Evolutionary conservation across 1,140 invertebrate genomes (phyloP).

Genomic region (Philopotamus ludificatus): DNA sequence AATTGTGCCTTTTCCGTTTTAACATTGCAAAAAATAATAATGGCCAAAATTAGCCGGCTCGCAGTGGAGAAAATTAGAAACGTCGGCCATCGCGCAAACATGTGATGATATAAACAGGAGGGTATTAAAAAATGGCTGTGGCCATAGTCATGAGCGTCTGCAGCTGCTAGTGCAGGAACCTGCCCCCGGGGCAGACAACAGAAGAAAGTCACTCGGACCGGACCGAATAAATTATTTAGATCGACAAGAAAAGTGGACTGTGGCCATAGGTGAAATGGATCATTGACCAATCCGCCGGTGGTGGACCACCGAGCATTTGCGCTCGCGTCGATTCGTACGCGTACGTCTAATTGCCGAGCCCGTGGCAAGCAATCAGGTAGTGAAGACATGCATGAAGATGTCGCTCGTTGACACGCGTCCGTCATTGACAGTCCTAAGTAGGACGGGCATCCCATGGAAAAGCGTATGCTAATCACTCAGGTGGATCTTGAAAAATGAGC

Average conservation of each 20-base stretch:
- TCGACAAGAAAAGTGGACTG: slow-evolving; percentile 20
- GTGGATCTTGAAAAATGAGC: too few relatives aligned
- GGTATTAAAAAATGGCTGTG: slow-evolving; percentile 5
- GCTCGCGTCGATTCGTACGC: not conserved
- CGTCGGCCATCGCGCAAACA: not conserved
- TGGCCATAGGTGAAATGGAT: slow-evolving; percentile 24
- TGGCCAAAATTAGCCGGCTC: too few relatives aligned
- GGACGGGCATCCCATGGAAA: too few relatives aligned
- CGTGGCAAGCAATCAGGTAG: too few relatives aligned
- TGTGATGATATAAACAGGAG: not conserved
- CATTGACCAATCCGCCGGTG: slow-evolving; percentile 12
- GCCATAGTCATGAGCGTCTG: not conserved
- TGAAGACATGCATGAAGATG: too few relatives aligned
- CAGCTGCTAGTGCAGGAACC: slow-evolving; percentile 6
- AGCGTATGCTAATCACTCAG: too few relatives aligned
- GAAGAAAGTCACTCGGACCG: slow-evolving; percentile 26
- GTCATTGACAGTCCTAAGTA: too few relatives aligned
- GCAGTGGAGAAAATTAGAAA: not conserved
- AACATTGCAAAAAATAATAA: too few relatives aligned
- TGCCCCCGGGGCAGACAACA: not conserved
- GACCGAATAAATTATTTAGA: slow-evolving; percentile 30
- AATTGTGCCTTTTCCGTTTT: too few relatives aligned
- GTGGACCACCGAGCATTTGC: not conserved
- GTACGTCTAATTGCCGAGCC: too few relatives aligned
- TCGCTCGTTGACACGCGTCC: too few relatives aligned